Evolutionary conservation across 2,888 invertebrate genomes (phyloP), one percentile per base, ranked within the genome.

Genomic region (Acholoe squamosa): DNA sequence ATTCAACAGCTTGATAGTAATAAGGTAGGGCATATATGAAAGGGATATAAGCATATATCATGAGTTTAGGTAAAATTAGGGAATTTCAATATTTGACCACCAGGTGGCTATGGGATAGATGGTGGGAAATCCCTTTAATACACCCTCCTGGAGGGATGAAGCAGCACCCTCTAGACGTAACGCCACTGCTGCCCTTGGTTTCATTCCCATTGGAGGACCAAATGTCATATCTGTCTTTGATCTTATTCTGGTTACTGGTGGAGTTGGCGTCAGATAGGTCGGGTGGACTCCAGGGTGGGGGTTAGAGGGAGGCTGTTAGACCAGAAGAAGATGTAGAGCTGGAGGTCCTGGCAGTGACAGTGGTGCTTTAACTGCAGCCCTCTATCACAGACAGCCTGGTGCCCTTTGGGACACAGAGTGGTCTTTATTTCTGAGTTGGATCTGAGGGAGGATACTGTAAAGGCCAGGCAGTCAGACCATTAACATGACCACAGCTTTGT

Each of bases 161-260:
- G 71, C 71, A 71, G 71, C 71, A 28, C 71, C 71, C 71, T 28
- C 71, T 28, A 25, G 14, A 28, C 25, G 71, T 25, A 28, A 71
- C 71, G 71, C 71, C 28, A 28, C 22, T 61, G 61, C 19, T 14
- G 61, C 19, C 61, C 61, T 61, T 61, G 61, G 71, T 71, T 25
- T 71, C 71, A 28, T 25, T 67, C 14, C 31, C 28, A 16, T 14
- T 28, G 31, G 28, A 28, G 28, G 71, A 71, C 28, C 71, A 71
- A 71, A 71, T 71, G 71, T 71, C 71, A 28, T 25, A 71, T 71
- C 71, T 28, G 71, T 14, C 71, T 71, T 71, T 71, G 71, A 71
- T 71, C 71, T 71, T 71, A 28, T 71, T 71, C 28, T 71, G 71
- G 71, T 25, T 28, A 25, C 71, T 14, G 28, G 31, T 25, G 25